phyloP scores from a whole-genome alignment of 2,888 invertebrate species.

The Proisotoma minuta region DNA sequence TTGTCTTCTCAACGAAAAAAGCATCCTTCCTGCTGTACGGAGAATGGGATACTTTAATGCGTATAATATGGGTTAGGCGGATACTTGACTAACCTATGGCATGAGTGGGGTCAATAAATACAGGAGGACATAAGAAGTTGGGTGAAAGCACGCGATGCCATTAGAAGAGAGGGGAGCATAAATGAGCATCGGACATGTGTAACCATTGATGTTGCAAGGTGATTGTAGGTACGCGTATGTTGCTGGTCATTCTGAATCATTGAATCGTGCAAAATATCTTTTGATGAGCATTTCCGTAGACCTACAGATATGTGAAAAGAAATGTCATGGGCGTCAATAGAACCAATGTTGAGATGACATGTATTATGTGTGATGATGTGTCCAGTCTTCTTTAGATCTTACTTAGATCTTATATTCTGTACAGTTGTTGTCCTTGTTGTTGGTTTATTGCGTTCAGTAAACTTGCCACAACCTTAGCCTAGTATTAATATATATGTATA shows the following conservation, averaged over 20 bases:
- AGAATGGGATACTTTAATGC: too few species aligned
- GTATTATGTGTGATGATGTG: background rate
- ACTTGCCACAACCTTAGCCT: too few species aligned
- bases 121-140: background rate
- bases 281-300: constrained; percentile 14
- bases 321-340: background rate
- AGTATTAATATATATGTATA: too few species aligned
- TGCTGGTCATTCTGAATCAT: constrained; percentile 7
- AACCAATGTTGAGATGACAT: too few species aligned
- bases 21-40: background rate
- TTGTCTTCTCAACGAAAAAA: background rate
- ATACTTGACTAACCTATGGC: too few species aligned
- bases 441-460: too few species aligned
- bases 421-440: too few species aligned
- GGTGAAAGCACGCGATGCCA: constrained; percentile 13
- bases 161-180: background rate
- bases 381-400: background rate
- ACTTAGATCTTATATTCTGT: too few species aligned
- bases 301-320: too few species aligned
- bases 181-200: constrained; percentile 5
- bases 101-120: constrained; percentile 8
- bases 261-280: constrained; percentile 13
- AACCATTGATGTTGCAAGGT: constrained; percentile 9
- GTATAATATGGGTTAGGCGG: too few species aligned
- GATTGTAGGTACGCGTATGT: background rate